Conservation (phyloP, 2,113 vertebrate species). For the Phycodurus eques region DNA sequence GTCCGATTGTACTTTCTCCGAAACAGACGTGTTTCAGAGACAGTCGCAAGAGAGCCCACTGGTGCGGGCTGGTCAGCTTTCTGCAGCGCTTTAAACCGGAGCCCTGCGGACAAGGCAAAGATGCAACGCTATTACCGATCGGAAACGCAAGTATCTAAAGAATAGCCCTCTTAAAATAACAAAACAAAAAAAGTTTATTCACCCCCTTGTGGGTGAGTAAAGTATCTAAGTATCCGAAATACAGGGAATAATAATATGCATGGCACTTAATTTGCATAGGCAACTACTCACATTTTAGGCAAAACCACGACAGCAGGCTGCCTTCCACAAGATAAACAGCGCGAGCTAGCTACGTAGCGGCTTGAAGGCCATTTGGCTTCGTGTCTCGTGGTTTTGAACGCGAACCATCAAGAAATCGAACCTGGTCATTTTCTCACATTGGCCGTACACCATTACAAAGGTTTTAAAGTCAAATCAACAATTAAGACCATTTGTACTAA, state of each 20-base stretch:
- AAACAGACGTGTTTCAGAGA: slow-evolving; percentile 59
- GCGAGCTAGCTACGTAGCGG: not conserved
- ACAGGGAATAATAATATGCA: not conserved
- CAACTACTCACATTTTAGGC: not conserved
- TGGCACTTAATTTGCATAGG: not conserved
- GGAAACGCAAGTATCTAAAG: not conserved
- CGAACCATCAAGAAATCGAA: not conserved
- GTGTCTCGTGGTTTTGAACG: not conserved
- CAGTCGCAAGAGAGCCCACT: slow-evolving; percentile 59
- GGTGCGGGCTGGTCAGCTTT: slow-evolving; percentile 56
- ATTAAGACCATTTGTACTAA: not conserved
- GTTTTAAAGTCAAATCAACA: not conserved
- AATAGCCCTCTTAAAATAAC: not conserved
- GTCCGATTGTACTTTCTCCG: slow-evolving; percentile 62
- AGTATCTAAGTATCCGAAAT: not conserved
- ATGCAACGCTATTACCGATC: slow-evolving; percentile 19
- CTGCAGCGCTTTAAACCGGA: slow-evolving; percentile 73
- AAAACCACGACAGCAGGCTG: not conserved
- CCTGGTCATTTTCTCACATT: not conserved
- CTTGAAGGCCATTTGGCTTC: not conserved
- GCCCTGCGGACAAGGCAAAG: slow-evolving; percentile 49
- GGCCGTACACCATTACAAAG: not conserved
- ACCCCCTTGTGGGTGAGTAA: not conserved
- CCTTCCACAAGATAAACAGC: not conserved
- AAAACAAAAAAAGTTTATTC: not conserved